Evolutionary conservation across 2,888 invertebrate genomes (phyloP).

Genomic region (Tiliacea citrago): DNA sequence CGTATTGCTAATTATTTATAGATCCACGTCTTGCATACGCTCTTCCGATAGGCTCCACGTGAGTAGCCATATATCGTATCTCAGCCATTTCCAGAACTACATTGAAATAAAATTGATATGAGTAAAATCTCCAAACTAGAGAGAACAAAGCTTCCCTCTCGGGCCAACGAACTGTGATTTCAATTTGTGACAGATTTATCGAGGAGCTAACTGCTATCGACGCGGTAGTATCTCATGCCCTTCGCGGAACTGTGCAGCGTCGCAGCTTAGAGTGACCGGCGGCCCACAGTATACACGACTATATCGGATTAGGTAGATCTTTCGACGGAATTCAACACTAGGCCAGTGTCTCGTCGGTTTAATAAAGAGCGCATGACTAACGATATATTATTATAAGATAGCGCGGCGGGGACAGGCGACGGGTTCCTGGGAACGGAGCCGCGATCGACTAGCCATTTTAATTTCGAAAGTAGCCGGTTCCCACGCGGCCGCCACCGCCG

Average conservation of each 20-base stretch:
- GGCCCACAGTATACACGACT: slow-evolving; percentile 35
- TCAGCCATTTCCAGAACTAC: slow-evolving; percentile 65
- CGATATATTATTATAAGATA: slow-evolving; percentile 49
- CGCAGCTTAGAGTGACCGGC: slow-evolving; percentile 16
- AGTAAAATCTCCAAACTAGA: slow-evolving; percentile 64
- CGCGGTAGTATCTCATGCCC: slow-evolving; percentile 65
- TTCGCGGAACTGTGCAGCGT: slow-evolving; percentile 72
- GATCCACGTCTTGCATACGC: slow-evolving; percentile 46
- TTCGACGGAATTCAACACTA: slow-evolving; percentile 61
- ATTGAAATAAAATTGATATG: slow-evolving; percentile 66
- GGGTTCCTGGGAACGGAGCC: slow-evolving; percentile 49
- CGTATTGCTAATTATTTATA: slow-evolving; percentile 75
- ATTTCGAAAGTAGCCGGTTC: slow-evolving; percentile 38
- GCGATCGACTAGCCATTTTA: slow-evolving; percentile 20
- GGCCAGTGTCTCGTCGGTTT: slow-evolving; percentile 55
- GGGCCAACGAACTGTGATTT: slow-evolving; percentile 75
- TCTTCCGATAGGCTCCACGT: slow-evolving; percentile 44
- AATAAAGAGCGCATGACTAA: slow-evolving; percentile 60
- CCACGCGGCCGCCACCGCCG: slow-evolving; percentile 35
- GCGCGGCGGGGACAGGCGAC: slow-evolving; percentile 28
- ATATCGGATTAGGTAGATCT: slow-evolving; percentile 42
- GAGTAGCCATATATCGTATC: slow-evolving; percentile 19
- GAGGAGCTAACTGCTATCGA: slow-evolving; percentile 69
- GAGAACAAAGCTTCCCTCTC: slow-evolving; percentile 65
- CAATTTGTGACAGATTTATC: slow-evolving; percentile 81